Base-by-base conservation (phyloP, 2,888 invertebrate species). In the Sinodicranocentrus sp. region DNA sequence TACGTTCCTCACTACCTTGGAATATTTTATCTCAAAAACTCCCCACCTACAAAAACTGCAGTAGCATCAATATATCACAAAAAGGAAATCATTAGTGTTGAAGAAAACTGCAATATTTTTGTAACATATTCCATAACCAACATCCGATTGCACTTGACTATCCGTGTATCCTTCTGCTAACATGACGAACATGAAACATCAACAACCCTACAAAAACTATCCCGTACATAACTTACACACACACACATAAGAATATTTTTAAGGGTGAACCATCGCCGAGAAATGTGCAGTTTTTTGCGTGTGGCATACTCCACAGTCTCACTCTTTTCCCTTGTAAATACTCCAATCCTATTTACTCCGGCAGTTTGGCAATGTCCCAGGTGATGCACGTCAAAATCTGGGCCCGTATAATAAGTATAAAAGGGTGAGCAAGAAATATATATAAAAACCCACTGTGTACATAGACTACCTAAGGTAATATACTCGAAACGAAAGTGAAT, bases 341-440 rank as follows among this genome's bases (percentile, higher is more conserved):
- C 48, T 48, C 25, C 39, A 63, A 73, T 8, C 43, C 75, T 65
- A 44, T 39, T 57, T 72, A 75, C 67, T 21, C 10, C 13, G 48
- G 48, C 39, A 54, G 52, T 76, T 76, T 76, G 76, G 76, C 76
- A 76, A 21, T n/a, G 39, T 76, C 65, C 76, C 76, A 76, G 43
- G 39, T 54, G 76, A 76, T 76, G 76, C 67, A 76, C 23, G 76
- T 76, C 76, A 76, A 76, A 75, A 54, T 76, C 67, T 76, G 76
- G 76, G 76, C 67, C 52, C 67, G 33, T 67, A 54, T 57, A 52
- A 39, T 43, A 61, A 57, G 33, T 54, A 57, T n/a, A 71, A 23
- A 25, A 43, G 25, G 28, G 33, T 33, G 33, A 33, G 33, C 10
- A 33, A 70, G 8, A n/a, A 39, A 39, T 13, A 39, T 13, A 21